Evolutionary conservation across 2,113 vertebrate genomes (phyloP).

Genomic region (Condylura cristata): DNA sequence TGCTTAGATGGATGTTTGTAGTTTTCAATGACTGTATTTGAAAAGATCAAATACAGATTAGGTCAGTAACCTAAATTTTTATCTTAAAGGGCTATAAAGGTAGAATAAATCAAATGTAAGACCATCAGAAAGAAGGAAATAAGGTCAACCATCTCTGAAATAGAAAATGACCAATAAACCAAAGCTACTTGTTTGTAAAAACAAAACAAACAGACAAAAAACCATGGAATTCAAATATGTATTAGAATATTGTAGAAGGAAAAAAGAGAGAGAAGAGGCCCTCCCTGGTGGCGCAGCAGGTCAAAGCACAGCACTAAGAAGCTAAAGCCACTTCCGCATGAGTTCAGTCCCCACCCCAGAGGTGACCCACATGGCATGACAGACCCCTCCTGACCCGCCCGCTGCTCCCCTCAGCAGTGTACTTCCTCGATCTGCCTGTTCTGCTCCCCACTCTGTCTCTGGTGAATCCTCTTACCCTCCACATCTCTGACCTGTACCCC

Average conservation of each 20-base stretch:
- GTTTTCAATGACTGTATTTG: not conserved
- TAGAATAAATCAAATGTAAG: not conserved
- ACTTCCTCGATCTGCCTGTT: no score
- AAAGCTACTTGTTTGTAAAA: not conserved
- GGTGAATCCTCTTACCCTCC: no score
- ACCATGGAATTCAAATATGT: not conserved
- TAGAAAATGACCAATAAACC: not conserved
- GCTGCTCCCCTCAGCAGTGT: no score
- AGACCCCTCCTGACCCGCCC: no score
- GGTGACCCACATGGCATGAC: no score
- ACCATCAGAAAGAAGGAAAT: not conserved
- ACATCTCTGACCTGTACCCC: no score
- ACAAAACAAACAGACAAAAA: not conserved
- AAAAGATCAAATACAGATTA: no score
- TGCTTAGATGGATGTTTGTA: not conserved
- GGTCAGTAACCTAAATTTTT: not conserved
- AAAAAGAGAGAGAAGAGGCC: not conserved
- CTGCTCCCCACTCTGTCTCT: no score
- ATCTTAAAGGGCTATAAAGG: not conserved
- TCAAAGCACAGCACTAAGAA: no score
- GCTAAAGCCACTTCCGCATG: no score
- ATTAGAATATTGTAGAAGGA: not conserved
- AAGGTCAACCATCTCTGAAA: not conserved
- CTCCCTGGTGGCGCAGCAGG: no score
- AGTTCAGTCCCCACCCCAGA: no score